phyloP scores from a whole-genome alignment of 2,113 vertebrate genomes.

The Hyperoodon ampullatus region DNA sequence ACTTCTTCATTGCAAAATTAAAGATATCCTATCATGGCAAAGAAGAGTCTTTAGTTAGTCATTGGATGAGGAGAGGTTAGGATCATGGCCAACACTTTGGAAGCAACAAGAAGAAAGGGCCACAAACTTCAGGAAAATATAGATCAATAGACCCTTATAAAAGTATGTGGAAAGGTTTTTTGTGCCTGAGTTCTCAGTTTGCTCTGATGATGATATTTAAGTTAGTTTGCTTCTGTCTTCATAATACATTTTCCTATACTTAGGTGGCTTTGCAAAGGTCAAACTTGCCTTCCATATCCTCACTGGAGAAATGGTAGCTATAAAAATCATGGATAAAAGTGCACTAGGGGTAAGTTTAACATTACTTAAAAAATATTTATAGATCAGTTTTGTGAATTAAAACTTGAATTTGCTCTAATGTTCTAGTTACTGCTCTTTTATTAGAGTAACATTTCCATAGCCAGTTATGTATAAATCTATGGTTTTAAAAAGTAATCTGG shows the following conservation, averaged over 20 bases:
- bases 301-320: conserved; percentile 95
- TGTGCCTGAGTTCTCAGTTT: not conserved
- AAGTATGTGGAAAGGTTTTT: not conserved
- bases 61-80: not conserved
- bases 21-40: not conserved
- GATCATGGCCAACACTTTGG: not conserved
- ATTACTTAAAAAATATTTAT: conserved; percentile 28
- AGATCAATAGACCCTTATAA: not conserved
- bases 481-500: conserved; percentile 33
- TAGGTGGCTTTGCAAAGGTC: conserved; percentile 98
- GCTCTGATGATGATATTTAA: not conserved
- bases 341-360: conserved; percentile 91
- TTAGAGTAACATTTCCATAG: conserved; percentile 19
- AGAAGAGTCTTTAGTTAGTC: not conserved
- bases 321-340: conserved; percentile 97
- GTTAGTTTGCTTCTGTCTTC: conserved; percentile 17
- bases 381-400: conserved; percentile 44
- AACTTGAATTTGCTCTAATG: not conserved
- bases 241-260: conserved; percentile 12
- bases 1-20: conserved; percentile 25
- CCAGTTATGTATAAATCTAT: not conserved
- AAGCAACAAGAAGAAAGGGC: not conserved
- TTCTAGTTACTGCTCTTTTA: conserved; percentile 44
- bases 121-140: conserved; percentile 25
- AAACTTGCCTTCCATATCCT: conserved; percentile 93